phyloP scores from a whole-genome alignment of 2,113 vertebrate genomes.

The Melanostigma gelatinosum region DNA sequence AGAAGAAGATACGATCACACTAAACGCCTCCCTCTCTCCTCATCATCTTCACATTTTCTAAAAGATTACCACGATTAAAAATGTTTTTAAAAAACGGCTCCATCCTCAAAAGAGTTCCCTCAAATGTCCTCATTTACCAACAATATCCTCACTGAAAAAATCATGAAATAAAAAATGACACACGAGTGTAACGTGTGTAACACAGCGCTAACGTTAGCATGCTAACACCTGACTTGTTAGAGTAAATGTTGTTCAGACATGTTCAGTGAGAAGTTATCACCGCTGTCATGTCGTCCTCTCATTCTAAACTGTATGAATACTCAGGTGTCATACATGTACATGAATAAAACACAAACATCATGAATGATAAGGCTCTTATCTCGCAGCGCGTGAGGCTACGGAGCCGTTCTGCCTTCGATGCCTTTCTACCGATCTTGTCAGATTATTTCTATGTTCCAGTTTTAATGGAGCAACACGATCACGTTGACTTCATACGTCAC shows the following conservation, averaged over 20 bases:
- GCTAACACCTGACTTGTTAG: background rate
- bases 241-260: too few relatives aligned
- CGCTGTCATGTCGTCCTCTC: too few relatives aligned
- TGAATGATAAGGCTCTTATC: background rate
- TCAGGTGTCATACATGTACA: background rate
- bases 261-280: too few relatives aligned
- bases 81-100: too few relatives aligned
- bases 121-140: too few relatives aligned
- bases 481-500: too few relatives aligned
- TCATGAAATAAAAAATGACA: background rate
- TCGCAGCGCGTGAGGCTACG: background rate
- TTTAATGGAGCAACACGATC: background rate
- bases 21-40: background rate
- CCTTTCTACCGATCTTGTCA: background rate
- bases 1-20: too few relatives aligned
- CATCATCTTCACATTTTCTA: background rate
- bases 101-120: too few relatives aligned
- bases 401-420: background rate
- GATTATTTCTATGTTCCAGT: background rate
- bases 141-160: too few relatives aligned
- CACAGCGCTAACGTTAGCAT: background rate
- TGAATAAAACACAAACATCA: background rate
- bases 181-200: background rate
- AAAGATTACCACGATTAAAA: too few relatives aligned
- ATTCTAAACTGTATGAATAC: too few relatives aligned